Percentiles rank a stretch among this genome's conserved stretches.
Evolutionary conservation across 2,888 invertebrate genomes (phyloP).

Genomic region (Zaprionus bogoriensis): DNA sequence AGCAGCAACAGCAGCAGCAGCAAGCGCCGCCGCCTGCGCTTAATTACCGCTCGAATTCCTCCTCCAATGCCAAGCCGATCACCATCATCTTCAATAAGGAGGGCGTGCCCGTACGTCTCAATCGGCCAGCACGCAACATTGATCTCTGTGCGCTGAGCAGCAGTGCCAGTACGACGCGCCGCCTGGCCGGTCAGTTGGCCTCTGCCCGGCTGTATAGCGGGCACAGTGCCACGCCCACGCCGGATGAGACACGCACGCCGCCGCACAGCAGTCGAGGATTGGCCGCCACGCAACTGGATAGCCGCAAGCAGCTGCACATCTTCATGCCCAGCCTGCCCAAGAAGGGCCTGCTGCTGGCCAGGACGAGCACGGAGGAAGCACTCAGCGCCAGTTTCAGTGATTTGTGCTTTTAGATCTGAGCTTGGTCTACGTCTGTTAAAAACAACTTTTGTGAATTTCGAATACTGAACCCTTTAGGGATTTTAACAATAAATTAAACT

Average conservation of each 20-base stretch:
- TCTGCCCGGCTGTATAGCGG: conserved; percentile 76
- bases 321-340: conserved; percentile 88
- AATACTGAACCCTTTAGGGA: neutral
- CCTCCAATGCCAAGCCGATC: conserved; percentile 79
- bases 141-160: conserved; percentile 76
- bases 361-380: conserved; percentile 61
- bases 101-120: conserved; percentile 80
- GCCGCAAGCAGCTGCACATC: conserved; percentile 88
- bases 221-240: conserved; percentile 27
- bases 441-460: too few relatives aligned
- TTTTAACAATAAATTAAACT: neutral
- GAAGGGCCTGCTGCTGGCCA: conserved; percentile 69
- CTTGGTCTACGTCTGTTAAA: neutral
- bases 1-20: conserved; percentile 7
- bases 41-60: conserved; percentile 28
- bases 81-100: conserved; percentile 82
- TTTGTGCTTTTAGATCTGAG: conserved; percentile 50
- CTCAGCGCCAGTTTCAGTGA: conserved; percentile 77
- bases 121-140: conserved; percentile 80
- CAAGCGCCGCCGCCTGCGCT: neutral
- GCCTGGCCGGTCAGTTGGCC: conserved; percentile 73
- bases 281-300: conserved; percentile 55
- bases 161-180: conserved; percentile 70
- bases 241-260: conserved; percentile 52
- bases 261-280: conserved; percentile 55